phyloP scores from a whole-genome alignment of 30 jellyfish, hydroid and myxozoan genomes.

The Aurelia aurita region DNA sequence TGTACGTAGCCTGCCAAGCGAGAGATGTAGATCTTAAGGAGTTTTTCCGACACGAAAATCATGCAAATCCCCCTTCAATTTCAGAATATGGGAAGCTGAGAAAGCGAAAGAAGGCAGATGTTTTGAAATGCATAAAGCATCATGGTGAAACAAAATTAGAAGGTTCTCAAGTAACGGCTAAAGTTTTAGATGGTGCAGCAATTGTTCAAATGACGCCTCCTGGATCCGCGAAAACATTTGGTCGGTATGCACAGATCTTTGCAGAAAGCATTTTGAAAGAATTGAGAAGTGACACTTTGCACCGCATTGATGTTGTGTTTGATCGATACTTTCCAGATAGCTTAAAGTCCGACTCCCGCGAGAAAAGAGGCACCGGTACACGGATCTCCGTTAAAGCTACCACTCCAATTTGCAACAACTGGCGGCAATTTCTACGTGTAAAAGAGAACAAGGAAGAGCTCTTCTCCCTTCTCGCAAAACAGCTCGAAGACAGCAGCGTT shows the following conservation, averaged over 20 bases:
- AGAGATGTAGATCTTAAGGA: slow-evolving; percentile 31
- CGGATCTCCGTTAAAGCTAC: slow-evolving; percentile 9
- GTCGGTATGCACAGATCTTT: too few relatives aligned
- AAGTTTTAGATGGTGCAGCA: too few relatives aligned
- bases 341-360: too few relatives aligned
- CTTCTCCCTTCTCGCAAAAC: slow-evolving; percentile 40
- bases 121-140: slow-evolving; percentile 18
- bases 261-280: too few relatives aligned
- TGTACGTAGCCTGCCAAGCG: slow-evolving; percentile 54
- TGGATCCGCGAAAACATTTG: too few relatives aligned
- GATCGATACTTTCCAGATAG: too few relatives aligned
- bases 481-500: background rate
- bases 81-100: slow-evolving; percentile 43
- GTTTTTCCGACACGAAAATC: slow-evolving; percentile 38
- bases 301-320: too few relatives aligned
- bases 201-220: too few relatives aligned
- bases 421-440: slow-evolving; percentile 10
- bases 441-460: slow-evolving; percentile 32
- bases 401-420: slow-evolving; percentile 34
- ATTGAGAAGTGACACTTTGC: too few relatives aligned
- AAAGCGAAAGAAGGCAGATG: slow-evolving; percentile 39
- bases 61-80: slow-evolving; percentile 26
- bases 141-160: background rate
- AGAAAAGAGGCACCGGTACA: slow-evolving; percentile 41
- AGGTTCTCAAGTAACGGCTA: too few relatives aligned